Evolutionary conservation across 2,113 vertebrate genomes (phyloP).

Genomic region (Silurus asotus): DNA sequence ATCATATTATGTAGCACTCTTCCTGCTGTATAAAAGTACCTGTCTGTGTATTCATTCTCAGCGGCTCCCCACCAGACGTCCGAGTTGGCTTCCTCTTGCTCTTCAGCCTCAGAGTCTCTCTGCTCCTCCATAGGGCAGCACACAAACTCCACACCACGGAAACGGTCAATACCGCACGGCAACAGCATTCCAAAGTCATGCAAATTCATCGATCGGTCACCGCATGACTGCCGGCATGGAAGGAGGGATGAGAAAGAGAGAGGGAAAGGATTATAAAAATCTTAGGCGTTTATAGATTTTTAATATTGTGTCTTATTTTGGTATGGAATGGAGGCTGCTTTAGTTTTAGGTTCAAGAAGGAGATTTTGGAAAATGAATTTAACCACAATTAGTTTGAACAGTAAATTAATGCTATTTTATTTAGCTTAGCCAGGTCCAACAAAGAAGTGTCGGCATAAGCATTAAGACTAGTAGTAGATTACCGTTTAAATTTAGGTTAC

Average conservation of each 20-base stretch:
- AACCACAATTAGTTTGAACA: background rate
- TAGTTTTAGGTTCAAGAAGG: background rate
- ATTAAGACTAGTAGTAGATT: background rate
- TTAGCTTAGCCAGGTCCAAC: background rate
- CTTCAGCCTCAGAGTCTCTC: conserved; percentile 77
- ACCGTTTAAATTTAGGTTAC: background rate
- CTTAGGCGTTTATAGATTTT: background rate
- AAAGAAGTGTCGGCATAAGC: background rate
- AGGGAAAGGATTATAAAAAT: background rate
- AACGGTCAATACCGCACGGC: conserved; percentile 93
- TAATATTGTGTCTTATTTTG: too few species aligned
- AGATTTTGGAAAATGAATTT: background rate
- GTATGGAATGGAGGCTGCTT: background rate
- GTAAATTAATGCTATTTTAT: background rate
- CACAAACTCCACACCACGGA: conserved; percentile 95
- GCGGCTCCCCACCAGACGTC: conserved; percentile 98
- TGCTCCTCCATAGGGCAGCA: conserved; percentile 88
- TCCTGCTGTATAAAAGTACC: conserved; percentile 52
- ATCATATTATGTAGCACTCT: conserved; percentile 26
- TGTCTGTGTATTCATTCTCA: conserved; percentile 87
- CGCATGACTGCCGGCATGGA: conserved; percentile 78
- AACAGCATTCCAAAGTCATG: conserved; percentile 96
- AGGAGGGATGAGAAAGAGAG: background rate
- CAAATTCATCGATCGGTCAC: conserved; percentile 93
- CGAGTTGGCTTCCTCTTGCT: conserved; percentile 87